Evolutionary conservation across 2,888 invertebrate species (phyloP).

Genomic region (Lasioglossum calceatum): DNA sequence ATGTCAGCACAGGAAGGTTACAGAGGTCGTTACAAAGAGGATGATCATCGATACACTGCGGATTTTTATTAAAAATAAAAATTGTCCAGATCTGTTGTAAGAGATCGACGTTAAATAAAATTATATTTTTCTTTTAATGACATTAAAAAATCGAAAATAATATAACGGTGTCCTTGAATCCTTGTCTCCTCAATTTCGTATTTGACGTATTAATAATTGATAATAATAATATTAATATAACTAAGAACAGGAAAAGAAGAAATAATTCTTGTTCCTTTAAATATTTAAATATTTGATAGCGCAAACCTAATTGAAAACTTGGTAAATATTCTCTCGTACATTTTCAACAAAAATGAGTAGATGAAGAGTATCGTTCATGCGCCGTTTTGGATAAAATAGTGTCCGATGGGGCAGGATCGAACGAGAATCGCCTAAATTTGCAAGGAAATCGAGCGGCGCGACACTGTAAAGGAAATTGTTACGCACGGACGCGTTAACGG

Average conservation of each 20-base stretch:
- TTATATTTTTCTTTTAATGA: neutral
- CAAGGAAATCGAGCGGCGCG: slow-evolving; percentile 13
- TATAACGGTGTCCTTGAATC: neutral
- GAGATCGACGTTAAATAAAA: too few relatives aligned
- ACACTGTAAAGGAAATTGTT: neutral
- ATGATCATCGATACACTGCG: too few relatives aligned
- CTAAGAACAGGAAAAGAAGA: neutral
- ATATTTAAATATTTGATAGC: neutral
- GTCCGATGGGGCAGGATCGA: neutral
- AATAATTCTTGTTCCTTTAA: neutral
- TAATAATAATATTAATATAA: too few relatives aligned
- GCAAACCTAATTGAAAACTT: too few relatives aligned
- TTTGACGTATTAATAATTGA: neutral
- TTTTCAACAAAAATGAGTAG: too few relatives aligned
- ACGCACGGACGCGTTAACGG: neutral
- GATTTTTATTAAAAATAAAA: too few relatives aligned
- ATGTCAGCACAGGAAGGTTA: too few relatives aligned
- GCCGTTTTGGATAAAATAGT: neutral
- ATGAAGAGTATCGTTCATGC: neutral
- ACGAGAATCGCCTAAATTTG: neutral
- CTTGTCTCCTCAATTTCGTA: neutral
- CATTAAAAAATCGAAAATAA: neutral
- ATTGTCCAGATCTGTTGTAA: too few relatives aligned
- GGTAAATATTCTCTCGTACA: too few relatives aligned
- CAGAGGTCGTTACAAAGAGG: too few relatives aligned